A percentile compares a stretch with the other conserved stretches of the same genome.
phyloP scores from a whole-genome alignment of 2,888 invertebrate species.

The Resseliella maxima region DNA sequence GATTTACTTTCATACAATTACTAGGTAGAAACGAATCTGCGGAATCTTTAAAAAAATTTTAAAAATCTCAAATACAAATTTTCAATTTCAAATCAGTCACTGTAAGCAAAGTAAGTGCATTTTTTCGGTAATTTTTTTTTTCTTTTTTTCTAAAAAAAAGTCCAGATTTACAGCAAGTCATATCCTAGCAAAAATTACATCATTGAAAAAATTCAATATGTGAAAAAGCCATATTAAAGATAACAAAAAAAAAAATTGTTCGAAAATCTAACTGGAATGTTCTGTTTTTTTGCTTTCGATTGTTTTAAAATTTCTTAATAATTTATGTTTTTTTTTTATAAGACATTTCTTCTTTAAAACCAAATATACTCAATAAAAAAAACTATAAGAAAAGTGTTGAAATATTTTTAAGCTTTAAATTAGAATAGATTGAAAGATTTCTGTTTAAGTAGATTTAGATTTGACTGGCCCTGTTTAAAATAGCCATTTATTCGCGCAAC shows the following conservation, averaged over 20 bases:
- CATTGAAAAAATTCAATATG: constrained; percentile 1
- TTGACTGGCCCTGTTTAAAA: constrained; percentile 9
- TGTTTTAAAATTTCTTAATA: constrained; percentile 48
- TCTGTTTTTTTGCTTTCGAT: constrained; percentile 18
- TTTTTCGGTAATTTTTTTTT: too few relatives aligned
- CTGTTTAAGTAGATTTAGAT: constrained; percentile 1
- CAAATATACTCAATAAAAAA: constrained; percentile 47
- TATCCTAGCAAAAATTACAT: background rate
- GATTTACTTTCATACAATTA: too few relatives aligned
- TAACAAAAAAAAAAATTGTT: constrained; percentile 38
- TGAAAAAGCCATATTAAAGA: constrained; percentile 44
- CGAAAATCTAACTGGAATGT: background rate
- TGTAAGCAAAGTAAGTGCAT: too few relatives aligned
- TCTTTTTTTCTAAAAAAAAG: too few relatives aligned
- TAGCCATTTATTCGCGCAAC: constrained; percentile 26
- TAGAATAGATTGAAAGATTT: background rate
- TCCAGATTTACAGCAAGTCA: too few relatives aligned
- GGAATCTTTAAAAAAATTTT: too few relatives aligned
- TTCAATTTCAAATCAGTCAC: too few relatives aligned
- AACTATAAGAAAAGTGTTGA: background rate
- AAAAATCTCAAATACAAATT: too few relatives aligned
- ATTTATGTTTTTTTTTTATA: background rate
- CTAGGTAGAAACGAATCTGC: too few relatives aligned
- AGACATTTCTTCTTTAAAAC: constrained; percentile 32
- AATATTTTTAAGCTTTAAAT: background rate